Evolutionary conservation across 2,113 vertebrate species (phyloP).

Genomic region (Lota lota): DNA sequence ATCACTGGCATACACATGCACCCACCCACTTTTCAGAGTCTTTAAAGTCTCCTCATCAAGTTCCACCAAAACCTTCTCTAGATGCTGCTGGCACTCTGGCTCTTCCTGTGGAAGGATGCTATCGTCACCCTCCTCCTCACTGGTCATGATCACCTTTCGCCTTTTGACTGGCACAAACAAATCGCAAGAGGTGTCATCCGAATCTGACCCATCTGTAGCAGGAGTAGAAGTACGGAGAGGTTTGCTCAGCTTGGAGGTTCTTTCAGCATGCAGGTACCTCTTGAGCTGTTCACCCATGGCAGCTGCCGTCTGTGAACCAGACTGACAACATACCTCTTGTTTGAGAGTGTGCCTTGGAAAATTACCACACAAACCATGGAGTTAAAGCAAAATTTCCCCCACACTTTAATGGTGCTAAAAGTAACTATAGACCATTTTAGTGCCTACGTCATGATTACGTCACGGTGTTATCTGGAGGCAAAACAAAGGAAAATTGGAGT

Average conservation of each 20-base stretch:
- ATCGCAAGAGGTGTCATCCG: neutral
- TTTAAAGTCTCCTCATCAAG: neutral
- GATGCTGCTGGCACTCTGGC: slow-evolving; percentile 1
- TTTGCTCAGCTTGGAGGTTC: neutral
- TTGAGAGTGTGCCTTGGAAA: too few species aligned
- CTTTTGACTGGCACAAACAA: neutral
- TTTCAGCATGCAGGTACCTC: neutral
- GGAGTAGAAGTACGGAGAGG: neutral
- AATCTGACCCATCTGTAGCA: neutral
- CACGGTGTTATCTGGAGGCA: too few species aligned
- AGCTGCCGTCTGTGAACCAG: too few species aligned
- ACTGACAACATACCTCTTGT: too few species aligned
- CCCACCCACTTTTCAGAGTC: neutral
- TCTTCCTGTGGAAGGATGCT: neutral
- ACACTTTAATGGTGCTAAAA: too few species aligned
- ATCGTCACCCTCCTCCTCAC: neutral
- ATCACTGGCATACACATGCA: slow-evolving; percentile 1
- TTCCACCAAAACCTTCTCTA: slow-evolving; percentile 1
- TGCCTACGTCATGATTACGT: too few species aligned
- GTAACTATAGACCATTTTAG: too few species aligned
- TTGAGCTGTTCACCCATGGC: neutral
- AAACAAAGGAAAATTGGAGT: too few species aligned
- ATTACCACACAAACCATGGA: too few species aligned
- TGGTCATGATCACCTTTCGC: neutral
- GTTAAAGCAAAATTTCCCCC: too few species aligned